phyloP scores from a whole-genome alignment of 2,113 vertebrate species.

The Chinchilla lanigera region DNA sequence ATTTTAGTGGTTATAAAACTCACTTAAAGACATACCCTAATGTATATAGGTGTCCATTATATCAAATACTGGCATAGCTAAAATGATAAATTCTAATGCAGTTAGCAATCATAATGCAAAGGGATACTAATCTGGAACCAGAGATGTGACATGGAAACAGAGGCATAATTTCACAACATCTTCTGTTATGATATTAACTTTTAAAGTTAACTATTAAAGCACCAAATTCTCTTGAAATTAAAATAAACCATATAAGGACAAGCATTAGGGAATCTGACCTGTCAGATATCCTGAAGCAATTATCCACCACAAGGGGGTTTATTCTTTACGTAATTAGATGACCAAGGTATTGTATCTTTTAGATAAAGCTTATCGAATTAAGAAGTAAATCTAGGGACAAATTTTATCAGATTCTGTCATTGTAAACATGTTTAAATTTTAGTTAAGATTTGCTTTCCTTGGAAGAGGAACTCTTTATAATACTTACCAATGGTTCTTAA shows the following conservation, averaged over 20 bases:
- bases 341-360: background rate
- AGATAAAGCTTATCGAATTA: constrained; percentile 9
- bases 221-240: constrained; percentile 23
- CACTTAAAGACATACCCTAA: background rate
- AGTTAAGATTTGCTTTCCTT: constrained; percentile 41
- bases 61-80: background rate
- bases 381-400: constrained; percentile 33
- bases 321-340: background rate
- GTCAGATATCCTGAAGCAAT: background rate
- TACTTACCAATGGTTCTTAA: background rate
- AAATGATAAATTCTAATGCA: constrained; percentile 16
- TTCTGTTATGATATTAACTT: background rate
- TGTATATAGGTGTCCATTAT: background rate
- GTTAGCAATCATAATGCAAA: background rate
- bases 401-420: constrained; percentile 6
- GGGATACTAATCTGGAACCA: background rate
- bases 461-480: constrained; percentile 1
- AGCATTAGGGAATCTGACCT: background rate
- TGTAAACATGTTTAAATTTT: constrained; percentile 39
- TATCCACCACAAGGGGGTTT: background rate
- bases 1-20: background rate
- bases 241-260: background rate
- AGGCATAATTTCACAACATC: background rate
- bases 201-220: too few species aligned
- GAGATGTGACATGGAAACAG: background rate